Evolutionary conservation across 2,888 invertebrate species (phyloP).

Genomic region (Arrhopalites spinosus): DNA sequence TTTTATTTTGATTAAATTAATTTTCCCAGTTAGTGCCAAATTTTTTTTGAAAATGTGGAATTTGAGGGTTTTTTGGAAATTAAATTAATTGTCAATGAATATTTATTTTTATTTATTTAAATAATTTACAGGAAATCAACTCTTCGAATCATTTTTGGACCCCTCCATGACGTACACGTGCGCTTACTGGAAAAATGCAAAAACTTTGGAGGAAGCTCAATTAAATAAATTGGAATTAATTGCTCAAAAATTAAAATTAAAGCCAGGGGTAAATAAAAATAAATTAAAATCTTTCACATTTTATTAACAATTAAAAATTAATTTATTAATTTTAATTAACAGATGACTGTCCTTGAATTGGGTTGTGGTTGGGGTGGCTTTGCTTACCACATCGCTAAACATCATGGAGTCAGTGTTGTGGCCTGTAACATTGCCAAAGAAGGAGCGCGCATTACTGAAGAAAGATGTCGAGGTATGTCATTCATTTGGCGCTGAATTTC

Average conservation of each 20-base stretch:
- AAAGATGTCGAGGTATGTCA: no score
- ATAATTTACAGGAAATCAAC: constrained; percentile 33
- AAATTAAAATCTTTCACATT: no score
- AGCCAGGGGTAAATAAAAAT: no score
- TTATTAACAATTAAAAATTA: no score
- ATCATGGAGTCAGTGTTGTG: constrained; percentile 23
- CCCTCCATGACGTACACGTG: constrained; percentile 40
- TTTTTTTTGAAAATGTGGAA: no score
- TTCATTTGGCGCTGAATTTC: no score
- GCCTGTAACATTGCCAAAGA: constrained; percentile 20
- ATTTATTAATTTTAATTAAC: no score
- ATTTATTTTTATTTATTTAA: background rate
- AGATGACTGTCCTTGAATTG: constrained; percentile 41
- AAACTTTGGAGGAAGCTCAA: constrained; percentile 39
- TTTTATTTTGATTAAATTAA: no score
- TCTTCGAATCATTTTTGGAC: constrained; percentile 38
- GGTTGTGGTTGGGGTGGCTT: constrained; percentile 44
- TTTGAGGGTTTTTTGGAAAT: no score
- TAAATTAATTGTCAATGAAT: no score
- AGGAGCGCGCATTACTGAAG: constrained; percentile 16
- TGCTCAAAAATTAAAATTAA: constrained; percentile 37
- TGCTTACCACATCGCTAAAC: constrained; percentile 30
- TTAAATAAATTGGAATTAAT: no score
- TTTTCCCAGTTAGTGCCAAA: no score
- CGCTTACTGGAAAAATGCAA: constrained; percentile 39